Percentiles rank a stretch among this genome's conserved stretches.
These are phyloP conservation scores for Scrobipalpa atriplicella DNA, from an alignment of 2,888 invertebrate genomes.

Conservation along the genomic window DNA sequence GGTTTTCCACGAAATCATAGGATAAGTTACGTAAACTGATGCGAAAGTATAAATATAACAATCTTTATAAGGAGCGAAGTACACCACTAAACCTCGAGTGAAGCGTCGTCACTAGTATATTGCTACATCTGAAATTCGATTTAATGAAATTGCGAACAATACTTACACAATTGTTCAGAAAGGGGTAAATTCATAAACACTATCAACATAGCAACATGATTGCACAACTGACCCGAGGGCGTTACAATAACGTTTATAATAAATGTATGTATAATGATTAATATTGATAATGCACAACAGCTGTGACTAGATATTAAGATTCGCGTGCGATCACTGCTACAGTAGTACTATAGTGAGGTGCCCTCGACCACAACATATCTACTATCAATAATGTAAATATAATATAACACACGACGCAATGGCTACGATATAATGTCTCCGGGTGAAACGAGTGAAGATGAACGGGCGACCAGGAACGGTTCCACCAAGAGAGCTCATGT, in stretches of 20 bases:
- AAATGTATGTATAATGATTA: conserved; percentile 37
- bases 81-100: conserved; percentile 23
- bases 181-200: conserved; percentile 39
- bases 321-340: conserved; percentile 51
- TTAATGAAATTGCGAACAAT: conserved; percentile 54
- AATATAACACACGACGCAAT: conserved; percentile 29
- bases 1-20: neutral
- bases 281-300: conserved; percentile 61
- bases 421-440: conserved; percentile 16
- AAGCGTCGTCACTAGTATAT: conserved; percentile 52
- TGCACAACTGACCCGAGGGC: conserved; percentile 31
- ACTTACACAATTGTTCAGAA: conserved; percentile 44
- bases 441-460: neutral
- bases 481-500: neutral
- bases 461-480: neutral
- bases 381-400: conserved; percentile 21
- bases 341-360: conserved; percentile 39
- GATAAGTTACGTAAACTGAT: neutral
- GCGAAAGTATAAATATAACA: neutral
- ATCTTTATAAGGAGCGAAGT: neutral
- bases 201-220: conserved; percentile 43
- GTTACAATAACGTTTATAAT: conserved; percentile 21
- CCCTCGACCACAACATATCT: conserved; percentile 39
- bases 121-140: conserved; percentile 52
- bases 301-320: conserved; percentile 70